Percentiles rank a stretch among this genome's conserved stretches.
Conservation (phyloP, 2,797 vertebrate genomes). For the Crenuchus spilurus region DNA sequence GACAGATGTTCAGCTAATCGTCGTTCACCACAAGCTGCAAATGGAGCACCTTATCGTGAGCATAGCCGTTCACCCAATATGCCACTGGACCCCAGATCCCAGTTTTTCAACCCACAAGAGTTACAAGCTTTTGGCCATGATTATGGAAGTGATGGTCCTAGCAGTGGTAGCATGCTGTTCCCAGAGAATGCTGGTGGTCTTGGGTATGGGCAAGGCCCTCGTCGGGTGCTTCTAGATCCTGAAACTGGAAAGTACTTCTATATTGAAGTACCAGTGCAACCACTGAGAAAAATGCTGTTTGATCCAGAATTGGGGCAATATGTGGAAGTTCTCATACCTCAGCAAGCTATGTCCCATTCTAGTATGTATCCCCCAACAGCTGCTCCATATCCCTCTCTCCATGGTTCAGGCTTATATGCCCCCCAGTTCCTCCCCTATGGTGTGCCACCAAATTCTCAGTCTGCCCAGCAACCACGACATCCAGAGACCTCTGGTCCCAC, state of each 20-base stretch:
- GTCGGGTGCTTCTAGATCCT: slow-evolving; percentile 90
- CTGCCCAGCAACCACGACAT: slow-evolving; percentile 74
- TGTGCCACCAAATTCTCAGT: slow-evolving; percentile 73
- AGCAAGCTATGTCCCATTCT: slow-evolving; percentile 80
- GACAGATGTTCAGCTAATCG: slow-evolving; percentile 70
- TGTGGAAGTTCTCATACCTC: slow-evolving; percentile 91
- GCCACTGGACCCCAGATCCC: slow-evolving; percentile 68
- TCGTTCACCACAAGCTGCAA: slow-evolving; percentile 70
- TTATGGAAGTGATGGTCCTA: slow-evolving; percentile 73
- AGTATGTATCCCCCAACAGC: slow-evolving; percentile 83
- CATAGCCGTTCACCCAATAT: slow-evolving; percentile 73
- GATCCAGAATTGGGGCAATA: slow-evolving; percentile 95
- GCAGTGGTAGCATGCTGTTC: slow-evolving; percentile 64
- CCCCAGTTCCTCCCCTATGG: slow-evolving; percentile 82
- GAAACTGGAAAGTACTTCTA: slow-evolving; percentile 94
- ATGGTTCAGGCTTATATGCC: slow-evolving; percentile 79
- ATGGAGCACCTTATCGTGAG: slow-evolving; percentile 68
- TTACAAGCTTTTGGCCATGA: slow-evolving; percentile 75
- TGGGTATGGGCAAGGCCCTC: slow-evolving; percentile 67
- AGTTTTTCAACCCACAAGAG: slow-evolving; percentile 74
- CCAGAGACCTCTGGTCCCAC: slow-evolving; percentile 71
- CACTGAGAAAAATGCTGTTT: slow-evolving; percentile 88
- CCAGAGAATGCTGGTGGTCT: slow-evolving; percentile 71
- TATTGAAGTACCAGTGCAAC: slow-evolving; percentile 88
- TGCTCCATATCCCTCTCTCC: slow-evolving; percentile 77